A percentile compares a stretch with the other conserved stretches of the same genome.
These are phyloP conservation scores for Thera obeliscata DNA, from an alignment of 2,888 invertebrate genomes.

Conservation along the genomic window DNA sequence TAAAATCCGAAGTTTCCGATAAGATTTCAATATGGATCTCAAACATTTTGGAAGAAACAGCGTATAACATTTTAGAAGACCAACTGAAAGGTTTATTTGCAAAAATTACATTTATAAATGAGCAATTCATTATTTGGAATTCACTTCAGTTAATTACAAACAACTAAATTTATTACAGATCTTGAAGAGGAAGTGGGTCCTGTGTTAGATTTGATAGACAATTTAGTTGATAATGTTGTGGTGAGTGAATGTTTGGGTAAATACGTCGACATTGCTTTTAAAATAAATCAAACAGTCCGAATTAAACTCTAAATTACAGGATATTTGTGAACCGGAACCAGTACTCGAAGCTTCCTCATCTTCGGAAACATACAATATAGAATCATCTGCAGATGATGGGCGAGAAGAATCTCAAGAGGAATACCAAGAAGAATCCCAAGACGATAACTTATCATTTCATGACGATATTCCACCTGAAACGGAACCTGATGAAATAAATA, in stretches of 20 bases:
- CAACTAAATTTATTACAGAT: conserved; percentile 52
- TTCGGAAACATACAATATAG: conserved; percentile 15
- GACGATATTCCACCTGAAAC: background rate
- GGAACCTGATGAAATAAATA: conserved; percentile 1
- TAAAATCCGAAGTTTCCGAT: conserved; percentile 53
- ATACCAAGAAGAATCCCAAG: background rate
- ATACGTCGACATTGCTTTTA: background rate
- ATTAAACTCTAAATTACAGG: conserved; percentile 36
- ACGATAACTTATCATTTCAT: conserved; percentile 10
- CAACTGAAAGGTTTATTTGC: conserved; percentile 59
- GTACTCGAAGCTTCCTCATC: conserved; percentile 28
- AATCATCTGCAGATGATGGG: conserved; percentile 15
- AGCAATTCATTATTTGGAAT: background rate
- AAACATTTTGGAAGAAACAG: conserved; percentile 61
- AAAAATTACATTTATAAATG: background rate
- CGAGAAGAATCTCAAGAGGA: conserved; percentile 5
- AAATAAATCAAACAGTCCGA: background rate
- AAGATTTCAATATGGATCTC: conserved; percentile 66
- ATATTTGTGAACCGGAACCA: conserved; percentile 37
- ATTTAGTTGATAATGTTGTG: conserved; percentile 59
- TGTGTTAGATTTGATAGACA: conserved; percentile 67
- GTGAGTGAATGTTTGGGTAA: conserved; percentile 47
- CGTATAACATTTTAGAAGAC: conserved; percentile 61
- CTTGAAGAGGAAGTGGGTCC: conserved; percentile 72
- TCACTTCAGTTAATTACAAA: background rate